phyloP scores from a whole-genome alignment of 2,113 vertebrate species.

The Maccullochella peelii region DNA sequence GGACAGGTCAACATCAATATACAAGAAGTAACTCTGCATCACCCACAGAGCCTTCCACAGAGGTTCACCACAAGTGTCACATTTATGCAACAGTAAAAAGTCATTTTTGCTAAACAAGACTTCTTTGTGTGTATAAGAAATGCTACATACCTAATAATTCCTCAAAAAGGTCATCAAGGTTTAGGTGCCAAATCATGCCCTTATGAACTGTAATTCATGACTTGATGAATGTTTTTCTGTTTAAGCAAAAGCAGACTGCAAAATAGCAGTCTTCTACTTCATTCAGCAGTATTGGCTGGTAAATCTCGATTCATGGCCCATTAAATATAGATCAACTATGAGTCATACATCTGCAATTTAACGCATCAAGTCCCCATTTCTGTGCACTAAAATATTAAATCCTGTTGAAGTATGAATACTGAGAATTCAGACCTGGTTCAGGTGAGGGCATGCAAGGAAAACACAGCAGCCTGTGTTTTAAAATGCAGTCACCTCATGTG shows the following conservation, averaged over 20 bases:
- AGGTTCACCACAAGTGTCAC: slow-evolving; percentile 17
- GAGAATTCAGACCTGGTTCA: slow-evolving; percentile 46
- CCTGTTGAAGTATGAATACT: slow-evolving; percentile 48
- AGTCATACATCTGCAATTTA: slow-evolving; percentile 71
- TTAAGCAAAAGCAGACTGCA: slow-evolving; percentile 18
- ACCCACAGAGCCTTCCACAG: background rate
- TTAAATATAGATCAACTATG: slow-evolving; percentile 75
- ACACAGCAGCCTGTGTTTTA: slow-evolving; percentile 34
- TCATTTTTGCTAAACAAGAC: background rate
- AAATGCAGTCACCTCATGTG: slow-evolving; percentile 17
- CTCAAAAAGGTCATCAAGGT: background rate
- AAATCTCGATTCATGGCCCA: slow-evolving; percentile 69
- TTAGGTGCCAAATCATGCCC: background rate
- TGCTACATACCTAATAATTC: background rate
- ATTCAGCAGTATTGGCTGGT: slow-evolving; percentile 39
- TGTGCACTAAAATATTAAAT: slow-evolving; percentile 67
- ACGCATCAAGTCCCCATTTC: slow-evolving; percentile 60
- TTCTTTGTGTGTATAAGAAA: background rate
- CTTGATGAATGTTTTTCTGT: slow-evolving; percentile 24
- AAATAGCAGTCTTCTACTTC: slow-evolving; percentile 37
- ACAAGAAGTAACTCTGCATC: slow-evolving; percentile 22
- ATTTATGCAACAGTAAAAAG: background rate
- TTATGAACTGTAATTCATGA: background rate
- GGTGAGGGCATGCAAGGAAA: slow-evolving; percentile 37
- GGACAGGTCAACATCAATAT: slow-evolving; percentile 60